Conservation (phyloP, 2,888 invertebrate species). For the Torymus tubicola region DNA sequence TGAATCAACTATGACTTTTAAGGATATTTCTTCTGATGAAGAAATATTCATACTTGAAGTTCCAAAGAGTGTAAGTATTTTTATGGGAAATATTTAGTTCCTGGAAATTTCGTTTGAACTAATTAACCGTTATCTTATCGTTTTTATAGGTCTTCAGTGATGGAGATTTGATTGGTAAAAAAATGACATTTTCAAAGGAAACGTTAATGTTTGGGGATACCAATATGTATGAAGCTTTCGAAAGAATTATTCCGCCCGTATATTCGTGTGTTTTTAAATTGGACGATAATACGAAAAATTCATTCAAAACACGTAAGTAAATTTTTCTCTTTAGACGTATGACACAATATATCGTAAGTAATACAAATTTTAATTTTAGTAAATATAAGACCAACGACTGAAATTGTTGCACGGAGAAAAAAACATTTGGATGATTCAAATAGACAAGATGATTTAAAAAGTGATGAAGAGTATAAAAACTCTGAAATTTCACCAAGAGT, state of each 20-base stretch:
- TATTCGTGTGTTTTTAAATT: constrained; percentile 47
- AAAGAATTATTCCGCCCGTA: constrained; percentile 13
- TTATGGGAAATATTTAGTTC: too few species aligned
- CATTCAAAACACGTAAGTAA: constrained; percentile 46
- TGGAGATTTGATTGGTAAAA: constrained; percentile 45
- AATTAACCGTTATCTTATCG: too few species aligned
- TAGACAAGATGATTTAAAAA: neutral
- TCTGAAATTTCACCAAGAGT: neutral
- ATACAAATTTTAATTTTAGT: constrained; percentile 37
- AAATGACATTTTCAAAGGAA: constrained; percentile 35
- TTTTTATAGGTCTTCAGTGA: constrained; percentile 45
- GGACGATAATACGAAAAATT: constrained; percentile 6
- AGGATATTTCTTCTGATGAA: constrained; percentile 47
- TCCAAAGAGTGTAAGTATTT: constrained; percentile 52
- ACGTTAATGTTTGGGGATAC: constrained; percentile 34
- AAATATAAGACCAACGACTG: constrained; percentile 44
- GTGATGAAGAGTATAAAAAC: neutral
- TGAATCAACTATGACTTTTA: constrained; percentile 31
- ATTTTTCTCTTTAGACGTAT: neutral
- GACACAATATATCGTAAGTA: constrained; percentile 1
- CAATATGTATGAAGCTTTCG: constrained; percentile 33
- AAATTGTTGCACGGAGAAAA: constrained; percentile 45
- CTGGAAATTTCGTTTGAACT: too few species aligned
- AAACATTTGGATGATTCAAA: constrained; percentile 22
- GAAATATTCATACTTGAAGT: constrained; percentile 55